A percentile compares a stretch with the other conserved stretches of the same genome.
These are phyloP conservation scores for Pristionchus entomophagus DNA, from an alignment of 2,888 invertebrate genomes.

Conservation along the genomic window DNA sequence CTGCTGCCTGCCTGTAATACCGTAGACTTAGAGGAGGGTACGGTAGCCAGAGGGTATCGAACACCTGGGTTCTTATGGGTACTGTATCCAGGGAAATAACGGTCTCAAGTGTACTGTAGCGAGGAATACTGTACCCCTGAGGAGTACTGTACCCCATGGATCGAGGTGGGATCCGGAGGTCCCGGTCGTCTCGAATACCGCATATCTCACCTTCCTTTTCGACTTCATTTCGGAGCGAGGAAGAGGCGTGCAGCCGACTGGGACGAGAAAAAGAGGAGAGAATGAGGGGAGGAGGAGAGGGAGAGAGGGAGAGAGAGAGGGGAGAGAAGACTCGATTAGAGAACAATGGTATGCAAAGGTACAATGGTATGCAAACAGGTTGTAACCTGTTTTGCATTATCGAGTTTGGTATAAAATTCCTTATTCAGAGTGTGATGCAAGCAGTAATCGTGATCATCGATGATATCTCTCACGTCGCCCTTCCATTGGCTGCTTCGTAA, in stretches of 20 bases:
- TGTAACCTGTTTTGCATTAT: too few species aligned
- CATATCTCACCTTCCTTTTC: not conserved
- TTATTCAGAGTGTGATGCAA: constrained; percentile 23
- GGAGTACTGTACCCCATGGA: not conserved
- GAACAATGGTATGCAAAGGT: too few species aligned
- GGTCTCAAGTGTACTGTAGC: not conserved
- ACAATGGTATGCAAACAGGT: too few species aligned
- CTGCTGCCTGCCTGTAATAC: constrained; percentile 1
- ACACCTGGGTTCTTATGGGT: too few species aligned
- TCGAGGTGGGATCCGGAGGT: not conserved
- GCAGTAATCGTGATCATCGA: constrained; percentile 6
- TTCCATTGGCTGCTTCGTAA: not conserved
- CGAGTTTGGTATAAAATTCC: too few species aligned
- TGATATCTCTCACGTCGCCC: not conserved
- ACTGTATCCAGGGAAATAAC: not conserved
- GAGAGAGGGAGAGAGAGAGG: too few species aligned
- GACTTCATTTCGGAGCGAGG: constrained; percentile 7
- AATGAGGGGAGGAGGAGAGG: not conserved
- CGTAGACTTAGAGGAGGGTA: not conserved
- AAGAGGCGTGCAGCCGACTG: not conserved
- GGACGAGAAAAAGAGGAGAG: not conserved
- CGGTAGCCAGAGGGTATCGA: too few species aligned
- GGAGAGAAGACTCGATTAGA: too few species aligned
- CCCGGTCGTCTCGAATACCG: not conserved
- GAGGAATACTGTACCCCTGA: not conserved